Conservation (phyloP, 2,888 invertebrate genomes). For the Drosophila peninsularis region DNA sequence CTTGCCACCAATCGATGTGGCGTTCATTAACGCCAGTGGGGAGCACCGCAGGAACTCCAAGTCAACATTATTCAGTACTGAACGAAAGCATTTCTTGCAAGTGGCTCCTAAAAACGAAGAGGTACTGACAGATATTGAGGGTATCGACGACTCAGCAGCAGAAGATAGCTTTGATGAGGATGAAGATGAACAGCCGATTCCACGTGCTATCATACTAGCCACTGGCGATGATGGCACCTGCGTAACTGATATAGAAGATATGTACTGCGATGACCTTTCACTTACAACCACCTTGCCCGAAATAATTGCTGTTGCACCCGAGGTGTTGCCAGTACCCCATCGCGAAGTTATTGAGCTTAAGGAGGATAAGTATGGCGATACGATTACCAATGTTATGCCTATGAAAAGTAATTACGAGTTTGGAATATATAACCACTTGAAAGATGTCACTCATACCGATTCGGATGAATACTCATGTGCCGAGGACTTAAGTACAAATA, state of each 20-base stretch:
- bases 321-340: slow-evolving; percentile 83
- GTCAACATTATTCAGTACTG: slow-evolving; percentile 41
- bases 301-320: slow-evolving; percentile 39
- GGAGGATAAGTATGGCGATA: slow-evolving; percentile 84
- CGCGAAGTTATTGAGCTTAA: slow-evolving; percentile 85
- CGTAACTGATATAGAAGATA: slow-evolving; percentile 84
- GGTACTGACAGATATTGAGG: slow-evolving; percentile 85
- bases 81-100: slow-evolving; percentile 64
- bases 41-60: slow-evolving; percentile 61
- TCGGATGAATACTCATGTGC: slow-evolving; percentile 82
- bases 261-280: slow-evolving; percentile 73
- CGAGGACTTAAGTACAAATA: slow-evolving; percentile 70
- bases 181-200: slow-evolving; percentile 79
- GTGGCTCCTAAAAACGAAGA: slow-evolving; percentile 77
- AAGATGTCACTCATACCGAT: slow-evolving; percentile 84
- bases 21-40: slow-evolving; percentile 71
- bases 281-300: slow-evolving; percentile 36
- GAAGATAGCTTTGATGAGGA: slow-evolving; percentile 81
- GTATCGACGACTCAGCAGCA: slow-evolving; percentile 84
- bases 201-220: slow-evolving; percentile 78
- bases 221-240: slow-evolving; percentile 79
- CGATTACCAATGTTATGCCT: slow-evolving; percentile 85
- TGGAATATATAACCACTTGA: slow-evolving; percentile 79
- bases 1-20: slow-evolving; percentile 78
- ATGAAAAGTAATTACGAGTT: slow-evolving; percentile 83